A percentile compares a stretch with the other conserved stretches of the same genome.
Conservation (phyloP, 2,113 vertebrate species). For the Macquaria australasica region DNA sequence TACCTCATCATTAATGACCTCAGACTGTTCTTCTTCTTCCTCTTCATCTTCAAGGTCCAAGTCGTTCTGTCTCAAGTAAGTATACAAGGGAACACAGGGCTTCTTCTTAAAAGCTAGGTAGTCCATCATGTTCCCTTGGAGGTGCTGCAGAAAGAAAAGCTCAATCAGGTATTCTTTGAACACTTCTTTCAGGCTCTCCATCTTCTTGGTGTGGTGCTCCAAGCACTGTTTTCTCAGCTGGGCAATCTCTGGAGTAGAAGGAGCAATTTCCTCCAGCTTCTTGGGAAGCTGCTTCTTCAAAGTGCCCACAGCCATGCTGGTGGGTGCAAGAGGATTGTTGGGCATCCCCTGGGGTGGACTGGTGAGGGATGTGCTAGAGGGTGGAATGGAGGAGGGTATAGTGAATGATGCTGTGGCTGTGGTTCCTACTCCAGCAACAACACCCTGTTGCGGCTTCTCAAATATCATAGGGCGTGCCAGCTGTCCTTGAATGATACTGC, state of each 20-base stretch:
- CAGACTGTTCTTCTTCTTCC: slow-evolving; percentile 96
- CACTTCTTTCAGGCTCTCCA: slow-evolving; percentile 91
- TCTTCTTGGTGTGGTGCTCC: slow-evolving; percentile 93
- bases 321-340: slow-evolving; percentile 86
- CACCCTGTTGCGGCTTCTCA: slow-evolving; percentile 86
- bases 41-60: slow-evolving; percentile 97
- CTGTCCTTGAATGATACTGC: slow-evolving; percentile 94
- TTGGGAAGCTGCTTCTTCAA: slow-evolving; percentile 89
- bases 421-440: slow-evolving; percentile 87
- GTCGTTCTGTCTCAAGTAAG: slow-evolving; percentile 95
- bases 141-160: slow-evolving; percentile 97
- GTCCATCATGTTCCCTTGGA: slow-evolving; percentile 99
- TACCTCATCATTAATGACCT: slow-evolving; percentile 98
- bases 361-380: slow-evolving; percentile 92
- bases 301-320: slow-evolving; percentile 71
- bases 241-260: slow-evolving; percentile 91
- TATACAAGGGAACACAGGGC: slow-evolving; percentile 92
- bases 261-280: slow-evolving; percentile 95
- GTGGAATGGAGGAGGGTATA: slow-evolving; percentile 89
- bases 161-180: slow-evolving; percentile 96
- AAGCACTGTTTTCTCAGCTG: slow-evolving; percentile 94
- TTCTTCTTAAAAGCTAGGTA: slow-evolving; percentile 97
- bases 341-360: slow-evolving; percentile 86
- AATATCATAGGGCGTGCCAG: slow-evolving; percentile 89
- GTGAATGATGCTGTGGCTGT: slow-evolving; percentile 84